Base-by-base conservation (phyloP, 2,888 invertebrate species). In the Trissonchulus latispiculum region DNA sequence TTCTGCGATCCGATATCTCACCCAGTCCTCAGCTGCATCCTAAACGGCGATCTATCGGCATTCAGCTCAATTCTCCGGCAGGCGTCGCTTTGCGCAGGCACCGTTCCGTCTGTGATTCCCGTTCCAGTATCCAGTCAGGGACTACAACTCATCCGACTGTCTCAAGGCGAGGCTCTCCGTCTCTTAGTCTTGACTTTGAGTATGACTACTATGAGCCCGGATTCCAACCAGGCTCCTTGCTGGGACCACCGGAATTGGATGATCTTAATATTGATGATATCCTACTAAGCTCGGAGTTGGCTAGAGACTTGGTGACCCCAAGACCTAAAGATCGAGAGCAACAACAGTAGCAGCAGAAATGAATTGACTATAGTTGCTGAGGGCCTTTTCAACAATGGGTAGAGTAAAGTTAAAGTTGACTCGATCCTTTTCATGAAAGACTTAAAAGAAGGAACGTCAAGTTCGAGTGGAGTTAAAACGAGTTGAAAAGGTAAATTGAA, bases 191-290 rank as follows among this genome's bases (percentile, higher is more conserved):
- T 32, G 69, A 68, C 36, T 68, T 32, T 33, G 69, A 68, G 35
- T 68, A 68, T 36, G 69, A 68, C 69, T 68, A 68, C 69, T 68
- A 68, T 33, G 69, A 68, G 69, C 69, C 69, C 23, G 69, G 36
- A 8, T 68, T 33, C 36, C n/a, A 35, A 2, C 35, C 69, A n/a
- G 69, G 69, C 35, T 68, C 69, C 15, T 68, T 32, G 31, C 36
- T 68, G 69, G 3, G 36, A n/a, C 28, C 35, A 33, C 35, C 28
- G 36, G 23, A 68, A n/a, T 33, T 8, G n/a, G 69, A 68, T 36
- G 66, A 64, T 15, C 35, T 64, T 8, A 64, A 64, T 64, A 23
- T 68, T 33, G 33, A 68, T 68, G 69, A 68, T 23, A 32, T 68
- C 32, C 33, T 68, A 28, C n/a, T 23, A 2, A 31, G 3, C 36